A percentile compares a stretch with the other conserved stretches of the same genome.
These are phyloP conservation scores for Agriopis marginaria DNA, from an alignment of 2,888 invertebrate species.

Conservation along the genomic window DNA sequence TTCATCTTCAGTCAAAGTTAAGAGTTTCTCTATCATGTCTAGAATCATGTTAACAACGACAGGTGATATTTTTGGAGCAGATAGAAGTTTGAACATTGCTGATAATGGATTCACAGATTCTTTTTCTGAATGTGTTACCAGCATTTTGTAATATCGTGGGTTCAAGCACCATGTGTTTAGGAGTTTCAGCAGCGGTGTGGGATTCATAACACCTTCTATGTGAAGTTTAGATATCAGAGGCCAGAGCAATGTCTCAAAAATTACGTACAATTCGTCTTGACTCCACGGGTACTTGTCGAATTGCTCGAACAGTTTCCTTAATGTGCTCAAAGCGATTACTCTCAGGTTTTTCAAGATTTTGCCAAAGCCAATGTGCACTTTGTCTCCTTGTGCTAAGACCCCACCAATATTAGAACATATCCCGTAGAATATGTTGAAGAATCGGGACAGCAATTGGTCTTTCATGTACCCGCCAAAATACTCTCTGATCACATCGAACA, in stretches of 20 bases:
- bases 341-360: conserved; percentile 89
- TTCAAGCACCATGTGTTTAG: conserved; percentile 93
- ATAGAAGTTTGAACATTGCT: conserved; percentile 90
- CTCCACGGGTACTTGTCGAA: conserved; percentile 92
- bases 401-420: conserved; percentile 89
- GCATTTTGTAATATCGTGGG: conserved; percentile 90
- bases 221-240: conserved; percentile 91
- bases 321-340: conserved; percentile 86
- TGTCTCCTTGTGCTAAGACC: conserved; percentile 84
- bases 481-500: conserved; percentile 91
- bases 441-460: conserved; percentile 87
- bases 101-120: conserved; percentile 87
- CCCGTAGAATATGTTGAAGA: conserved; percentile 91
- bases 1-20: conserved; percentile 88
- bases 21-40: conserved; percentile 91
- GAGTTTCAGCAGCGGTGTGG: conserved; percentile 93
- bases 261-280: conserved; percentile 88
- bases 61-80: conserved; percentile 88
- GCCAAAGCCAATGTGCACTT: conserved; percentile 88
- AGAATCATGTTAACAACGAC: conserved; percentile 90
- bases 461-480: conserved; percentile 93
- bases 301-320: conserved; percentile 92
- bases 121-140: conserved; percentile 86
- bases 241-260: conserved; percentile 93
- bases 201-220: conserved; percentile 93